A percentile compares a stretch with the other conserved stretches of the same genome.
phyloP scores from a whole-genome alignment of 2,797 vertebrate species.

The Lagothrix lagotricha region DNA sequence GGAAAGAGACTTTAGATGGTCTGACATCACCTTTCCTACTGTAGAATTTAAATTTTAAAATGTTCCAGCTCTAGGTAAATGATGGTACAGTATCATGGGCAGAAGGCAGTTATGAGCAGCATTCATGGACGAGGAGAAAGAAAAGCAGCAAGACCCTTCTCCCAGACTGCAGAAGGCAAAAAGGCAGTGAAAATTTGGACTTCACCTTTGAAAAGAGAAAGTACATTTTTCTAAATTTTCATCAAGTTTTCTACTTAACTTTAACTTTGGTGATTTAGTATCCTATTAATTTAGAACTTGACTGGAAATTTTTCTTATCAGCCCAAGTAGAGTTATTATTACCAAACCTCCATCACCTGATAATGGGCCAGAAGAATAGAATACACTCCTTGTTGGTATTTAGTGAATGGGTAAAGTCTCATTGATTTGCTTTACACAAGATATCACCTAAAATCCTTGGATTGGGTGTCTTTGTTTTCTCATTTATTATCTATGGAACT shows the following conservation, averaged over 20 bases:
- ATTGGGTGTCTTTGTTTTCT: background rate
- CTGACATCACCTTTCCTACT: background rate
- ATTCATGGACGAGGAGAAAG: background rate
- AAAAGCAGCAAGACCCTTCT: background rate
- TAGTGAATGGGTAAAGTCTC: background rate
- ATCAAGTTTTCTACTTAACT: background rate
- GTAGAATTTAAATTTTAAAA: conserved; percentile 20
- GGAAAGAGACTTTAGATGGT: background rate
- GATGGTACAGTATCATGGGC: background rate
- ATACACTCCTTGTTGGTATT: background rate
- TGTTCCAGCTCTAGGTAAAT: background rate
- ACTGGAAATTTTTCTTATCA: background rate
- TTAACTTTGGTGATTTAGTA: background rate
- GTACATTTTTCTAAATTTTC: conserved; percentile 24
- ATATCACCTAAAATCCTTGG: background rate
- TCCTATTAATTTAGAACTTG: conserved; percentile 16
- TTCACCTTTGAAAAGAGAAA: background rate
- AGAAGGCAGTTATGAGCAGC: background rate
- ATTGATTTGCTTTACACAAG: background rate
- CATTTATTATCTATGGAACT: background rate
- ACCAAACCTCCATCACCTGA: background rate
- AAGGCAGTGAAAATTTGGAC: background rate
- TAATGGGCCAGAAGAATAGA: background rate
- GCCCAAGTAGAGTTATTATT: background rate
- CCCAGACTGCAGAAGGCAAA: background rate